Conservation (phyloP, 2,113 vertebrate genomes). For the Oncorhynchus kisutch region DNA sequence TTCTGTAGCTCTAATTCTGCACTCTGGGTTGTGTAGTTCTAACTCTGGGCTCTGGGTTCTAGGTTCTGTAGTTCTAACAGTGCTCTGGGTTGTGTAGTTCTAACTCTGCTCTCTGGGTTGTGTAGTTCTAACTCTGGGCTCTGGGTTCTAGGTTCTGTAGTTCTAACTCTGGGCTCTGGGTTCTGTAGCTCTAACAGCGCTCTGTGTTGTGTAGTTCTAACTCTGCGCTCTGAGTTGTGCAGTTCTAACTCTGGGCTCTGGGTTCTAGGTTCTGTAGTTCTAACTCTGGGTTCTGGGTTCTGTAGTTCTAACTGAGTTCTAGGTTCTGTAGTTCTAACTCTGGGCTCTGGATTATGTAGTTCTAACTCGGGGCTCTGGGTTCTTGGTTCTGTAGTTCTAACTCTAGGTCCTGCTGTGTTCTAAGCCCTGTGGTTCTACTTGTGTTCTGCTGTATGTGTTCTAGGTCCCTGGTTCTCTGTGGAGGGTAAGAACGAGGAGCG, state of each 20-base stretch:
- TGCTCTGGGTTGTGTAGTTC: neutral
- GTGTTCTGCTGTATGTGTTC: neutral
- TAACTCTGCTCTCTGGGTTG: neutral
- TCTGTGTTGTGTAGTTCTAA: too few relatives aligned
- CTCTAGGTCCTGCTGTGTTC: too few relatives aligned
- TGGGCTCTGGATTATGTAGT: neutral
- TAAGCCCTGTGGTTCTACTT: too few relatives aligned
- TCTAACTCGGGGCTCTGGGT: too few relatives aligned
- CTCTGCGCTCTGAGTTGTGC: neutral
- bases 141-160: neutral
- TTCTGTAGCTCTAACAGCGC: too few relatives aligned
- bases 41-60: neutral
- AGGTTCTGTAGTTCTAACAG: neutral
- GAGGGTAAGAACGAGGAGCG: conserved; percentile 76
- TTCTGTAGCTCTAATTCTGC: too few relatives aligned
- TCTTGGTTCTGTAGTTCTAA: too few relatives aligned
- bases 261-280: neutral
- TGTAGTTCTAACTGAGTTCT: neutral
- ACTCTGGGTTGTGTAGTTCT: neutral
- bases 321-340: neutral
- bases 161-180: neutral
- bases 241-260: neutral
- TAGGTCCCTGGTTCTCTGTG: conserved; percentile 80
- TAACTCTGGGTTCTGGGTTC: neutral
- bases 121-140: neutral